These are phyloP conservation scores for Oxycera nigricornis DNA, from an alignment of 2,888 invertebrate species.

Conservation along the genomic window DNA sequence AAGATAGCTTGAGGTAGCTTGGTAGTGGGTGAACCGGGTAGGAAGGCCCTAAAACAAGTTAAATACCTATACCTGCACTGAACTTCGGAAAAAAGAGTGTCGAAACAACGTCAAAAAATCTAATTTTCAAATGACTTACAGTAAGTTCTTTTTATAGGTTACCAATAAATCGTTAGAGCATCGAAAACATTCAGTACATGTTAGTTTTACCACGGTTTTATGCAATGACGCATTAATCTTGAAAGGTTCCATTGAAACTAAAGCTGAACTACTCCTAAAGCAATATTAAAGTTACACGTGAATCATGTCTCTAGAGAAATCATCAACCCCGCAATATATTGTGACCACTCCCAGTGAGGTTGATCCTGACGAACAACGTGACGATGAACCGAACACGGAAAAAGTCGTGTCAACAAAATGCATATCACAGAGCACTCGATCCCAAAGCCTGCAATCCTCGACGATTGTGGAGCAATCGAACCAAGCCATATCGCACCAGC, in stretches of 20 bases:
- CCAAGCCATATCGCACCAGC: constrained; percentile 62
- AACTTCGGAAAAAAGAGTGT: too few relatives aligned
- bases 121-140: too few relatives aligned
- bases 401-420: constrained; percentile 48
- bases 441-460: constrained; percentile 58
- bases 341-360: constrained; percentile 61
- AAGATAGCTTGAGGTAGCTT: too few relatives aligned
- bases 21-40: too few relatives aligned
- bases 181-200: too few relatives aligned
- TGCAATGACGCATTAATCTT: background rate
- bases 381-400: constrained; percentile 48
- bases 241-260: background rate
- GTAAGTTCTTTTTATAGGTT: background rate
- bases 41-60: too few relatives aligned
- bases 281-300: background rate
- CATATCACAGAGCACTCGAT: constrained; percentile 56
- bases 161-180: too few relatives aligned
- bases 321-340: constrained; percentile 58
- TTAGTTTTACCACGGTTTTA: background rate
- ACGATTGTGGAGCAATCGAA: constrained; percentile 53
- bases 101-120: too few relatives aligned
- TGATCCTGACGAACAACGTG: constrained; percentile 55
- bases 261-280: background rate
- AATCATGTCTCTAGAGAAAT: constrained; percentile 50
- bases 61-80: too few relatives aligned